phyloP scores from a whole-genome alignment of 2,888 invertebrate species.

The Andrena chrysosceles region DNA sequence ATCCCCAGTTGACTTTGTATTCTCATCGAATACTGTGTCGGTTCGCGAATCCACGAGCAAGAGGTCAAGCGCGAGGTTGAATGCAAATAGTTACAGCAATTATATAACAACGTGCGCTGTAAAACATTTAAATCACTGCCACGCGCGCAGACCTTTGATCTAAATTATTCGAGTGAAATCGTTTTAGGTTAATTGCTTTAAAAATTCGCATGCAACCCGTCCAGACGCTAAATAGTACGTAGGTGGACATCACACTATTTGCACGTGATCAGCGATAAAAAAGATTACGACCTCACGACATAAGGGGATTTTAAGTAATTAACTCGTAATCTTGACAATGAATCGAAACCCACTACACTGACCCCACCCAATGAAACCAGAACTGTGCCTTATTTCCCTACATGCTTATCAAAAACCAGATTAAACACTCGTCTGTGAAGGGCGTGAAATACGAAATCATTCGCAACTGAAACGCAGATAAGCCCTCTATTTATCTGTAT shows the following conservation, averaged over 20 bases:
- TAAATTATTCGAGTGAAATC: background rate
- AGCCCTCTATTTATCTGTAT: conserved; percentile 26
- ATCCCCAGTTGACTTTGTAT: too few relatives aligned
- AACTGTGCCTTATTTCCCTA: conserved; percentile 8
- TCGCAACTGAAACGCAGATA: conserved; percentile 47
- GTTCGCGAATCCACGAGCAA: too few relatives aligned
- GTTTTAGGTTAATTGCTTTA: background rate
- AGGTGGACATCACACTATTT: background rate
- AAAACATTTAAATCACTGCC: background rate
- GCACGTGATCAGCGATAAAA: background rate
- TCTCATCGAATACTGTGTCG: too few relatives aligned
- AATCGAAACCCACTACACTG: conserved; percentile 16
- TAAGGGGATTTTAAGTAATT: conserved; percentile 39
- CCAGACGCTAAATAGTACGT: background rate
- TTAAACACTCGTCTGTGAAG: conserved; percentile 21
- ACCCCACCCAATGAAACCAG: conserved; percentile 30
- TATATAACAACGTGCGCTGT: background rate
- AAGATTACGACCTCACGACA: background rate
- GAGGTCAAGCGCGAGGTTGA: too few relatives aligned
- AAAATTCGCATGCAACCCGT: background rate
- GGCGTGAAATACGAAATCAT: conserved; percentile 34
- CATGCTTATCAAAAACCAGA: conserved; percentile 44
- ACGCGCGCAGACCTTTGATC: background rate
- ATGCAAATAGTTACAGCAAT: too few relatives aligned
- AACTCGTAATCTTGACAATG: background rate